A percentile compares a stretch with the other conserved stretches of the same genome.
phyloP scores from a whole-genome alignment of 92 coral and sea anemone genomes.

The Siderastrea siderea region DNA sequence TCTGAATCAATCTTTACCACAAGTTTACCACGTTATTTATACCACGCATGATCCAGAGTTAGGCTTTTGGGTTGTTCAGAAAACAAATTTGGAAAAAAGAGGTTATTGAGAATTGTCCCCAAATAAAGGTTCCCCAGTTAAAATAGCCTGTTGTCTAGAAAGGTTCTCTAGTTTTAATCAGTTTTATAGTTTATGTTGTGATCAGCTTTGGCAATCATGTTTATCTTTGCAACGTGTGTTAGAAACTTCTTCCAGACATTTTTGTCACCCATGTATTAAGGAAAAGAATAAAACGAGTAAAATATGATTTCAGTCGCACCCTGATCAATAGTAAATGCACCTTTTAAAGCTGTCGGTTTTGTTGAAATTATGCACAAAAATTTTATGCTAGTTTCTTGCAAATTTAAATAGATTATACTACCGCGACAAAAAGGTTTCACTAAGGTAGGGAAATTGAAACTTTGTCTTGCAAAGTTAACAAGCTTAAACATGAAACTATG shows the following conservation, averaged over 20 bases:
- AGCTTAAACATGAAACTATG: slow-evolving; percentile 5
- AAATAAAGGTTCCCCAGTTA: neutral
- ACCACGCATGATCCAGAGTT: neutral
- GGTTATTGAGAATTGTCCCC: neutral
- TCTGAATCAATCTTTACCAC: neutral
- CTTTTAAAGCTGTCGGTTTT: neutral
- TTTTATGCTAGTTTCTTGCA: neutral
- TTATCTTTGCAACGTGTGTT: neutral
- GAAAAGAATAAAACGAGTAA: neutral
- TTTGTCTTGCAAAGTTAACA: neutral
- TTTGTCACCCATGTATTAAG: neutral
- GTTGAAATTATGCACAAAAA: neutral
- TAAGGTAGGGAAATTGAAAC: neutral
- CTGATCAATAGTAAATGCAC: neutral
- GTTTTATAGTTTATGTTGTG: neutral
- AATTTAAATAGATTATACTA: neutral
- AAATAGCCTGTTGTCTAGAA: neutral
- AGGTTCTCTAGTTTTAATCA: neutral
- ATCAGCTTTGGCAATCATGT: slow-evolving; percentile 1
- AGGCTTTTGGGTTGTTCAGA: neutral
- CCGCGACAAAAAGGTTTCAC: neutral
- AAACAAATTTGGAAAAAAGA: neutral
- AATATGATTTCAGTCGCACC: neutral
- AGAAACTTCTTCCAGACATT: neutral
- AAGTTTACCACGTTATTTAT: neutral